These are phyloP conservation scores for Labia minor DNA, from an alignment of 2,888 invertebrate species.

Conservation along the genomic window DNA sequence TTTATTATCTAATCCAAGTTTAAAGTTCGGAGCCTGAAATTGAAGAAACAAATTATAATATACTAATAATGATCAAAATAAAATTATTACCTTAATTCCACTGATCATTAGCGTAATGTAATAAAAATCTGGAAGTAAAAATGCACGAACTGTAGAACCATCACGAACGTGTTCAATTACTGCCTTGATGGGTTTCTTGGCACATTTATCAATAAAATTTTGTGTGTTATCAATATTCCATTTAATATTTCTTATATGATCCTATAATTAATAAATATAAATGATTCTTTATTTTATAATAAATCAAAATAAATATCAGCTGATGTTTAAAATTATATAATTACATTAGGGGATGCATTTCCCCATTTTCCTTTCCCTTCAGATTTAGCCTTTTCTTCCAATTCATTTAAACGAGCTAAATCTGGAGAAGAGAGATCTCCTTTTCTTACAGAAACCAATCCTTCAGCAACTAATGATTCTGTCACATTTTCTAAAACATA, in stretches of 20 bases:
- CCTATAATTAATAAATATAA: slow-evolving; percentile 35
- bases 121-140: slow-evolving; percentile 80
- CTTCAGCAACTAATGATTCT: slow-evolving; percentile 79
- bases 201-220: slow-evolving; percentile 71
- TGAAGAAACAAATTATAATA: no score
- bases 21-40: slow-evolving; percentile 62
- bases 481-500: slow-evolving; percentile 64
- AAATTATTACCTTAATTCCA: slow-evolving; percentile 63
- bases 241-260: slow-evolving; percentile 74
- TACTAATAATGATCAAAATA: neutral
- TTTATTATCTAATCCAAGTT: slow-evolving; percentile 59
- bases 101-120: slow-evolving; percentile 92
- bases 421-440: slow-evolving; percentile 53
- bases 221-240: slow-evolving; percentile 82
- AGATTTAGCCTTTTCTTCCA: slow-evolving; percentile 82
- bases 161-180: slow-evolving; percentile 96
- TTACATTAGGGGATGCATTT: slow-evolving; percentile 23
- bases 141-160: slow-evolving; percentile 87
- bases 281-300: slow-evolving; percentile 22
- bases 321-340: no score
- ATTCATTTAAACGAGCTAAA: slow-evolving; percentile 57
- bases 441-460: slow-evolving; percentile 68
- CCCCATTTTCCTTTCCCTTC: slow-evolving; percentile 80
- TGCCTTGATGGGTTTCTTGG: slow-evolving; percentile 78
- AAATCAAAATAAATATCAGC: neutral